These are phyloP conservation scores for Nephrotoma appendiculata DNA, from an alignment of 2,888 invertebrate species.

Conservation along the genomic window DNA sequence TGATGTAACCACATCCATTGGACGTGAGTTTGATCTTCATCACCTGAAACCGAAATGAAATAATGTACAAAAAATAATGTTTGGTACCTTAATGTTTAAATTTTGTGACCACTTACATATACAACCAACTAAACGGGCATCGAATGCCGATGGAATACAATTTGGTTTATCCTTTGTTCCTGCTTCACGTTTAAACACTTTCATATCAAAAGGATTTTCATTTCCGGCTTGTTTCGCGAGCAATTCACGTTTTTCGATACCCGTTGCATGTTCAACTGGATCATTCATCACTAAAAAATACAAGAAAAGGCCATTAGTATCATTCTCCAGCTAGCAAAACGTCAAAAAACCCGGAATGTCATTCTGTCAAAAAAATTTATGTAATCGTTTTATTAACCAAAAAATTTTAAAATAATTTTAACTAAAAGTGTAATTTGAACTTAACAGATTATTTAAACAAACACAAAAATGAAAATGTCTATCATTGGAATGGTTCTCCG, in stretches of 20 bases:
- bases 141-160: conserved; percentile 78
- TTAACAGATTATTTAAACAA: not conserved
- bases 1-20: conserved; percentile 94
- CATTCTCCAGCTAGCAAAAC: not conserved
- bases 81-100: not conserved
- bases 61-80: not conserved
- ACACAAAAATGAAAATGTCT: not conserved
- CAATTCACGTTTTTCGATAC: conserved; percentile 80
- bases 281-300: conserved; percentile 57
- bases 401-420: not conserved
- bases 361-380: not conserved
- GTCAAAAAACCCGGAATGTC: not conserved
- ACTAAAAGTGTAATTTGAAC: not conserved
- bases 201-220: conserved; percentile 75
- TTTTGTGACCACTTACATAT: conserved; percentile 49
- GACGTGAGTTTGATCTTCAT: conserved; percentile 79
- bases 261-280: conserved; percentile 85
- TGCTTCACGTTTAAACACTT: conserved; percentile 61
- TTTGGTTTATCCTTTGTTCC: conserved; percentile 80
- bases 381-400: not conserved
- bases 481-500: not conserved
- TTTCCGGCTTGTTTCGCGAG: conserved; percentile 76
- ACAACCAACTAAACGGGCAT: conserved; percentile 85
- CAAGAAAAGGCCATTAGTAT: not conserved
- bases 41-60: conserved; percentile 36